These are phyloP conservation scores for Diorhabda carinulata DNA, from an alignment of 1,140 invertebrate species.

Conservation along the genomic window DNA sequence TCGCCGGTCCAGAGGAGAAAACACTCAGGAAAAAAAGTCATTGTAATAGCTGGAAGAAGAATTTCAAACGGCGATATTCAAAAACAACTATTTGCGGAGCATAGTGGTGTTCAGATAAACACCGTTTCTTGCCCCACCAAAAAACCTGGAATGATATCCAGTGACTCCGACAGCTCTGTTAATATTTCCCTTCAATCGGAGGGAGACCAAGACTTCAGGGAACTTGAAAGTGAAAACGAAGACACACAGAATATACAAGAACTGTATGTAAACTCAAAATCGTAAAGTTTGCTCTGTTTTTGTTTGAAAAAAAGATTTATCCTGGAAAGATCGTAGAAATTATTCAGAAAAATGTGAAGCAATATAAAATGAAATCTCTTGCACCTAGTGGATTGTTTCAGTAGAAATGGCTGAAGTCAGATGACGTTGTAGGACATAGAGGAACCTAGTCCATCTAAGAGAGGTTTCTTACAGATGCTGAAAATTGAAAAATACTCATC, in stretches of 20 bases:
- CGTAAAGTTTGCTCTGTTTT: conserved; percentile 14
- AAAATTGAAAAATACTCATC: too few species aligned
- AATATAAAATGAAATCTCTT: too few species aligned
- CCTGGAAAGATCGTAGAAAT: conserved; percentile 13
- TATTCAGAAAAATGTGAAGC: neutral
- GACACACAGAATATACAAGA: neutral
- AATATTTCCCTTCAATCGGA: conserved; percentile 14
- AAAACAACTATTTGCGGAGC: neutral
- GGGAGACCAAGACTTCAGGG: neutral
- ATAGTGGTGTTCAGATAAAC: neutral
- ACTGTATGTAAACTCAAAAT: neutral
- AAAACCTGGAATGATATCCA: neutral
- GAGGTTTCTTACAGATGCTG: too few species aligned
- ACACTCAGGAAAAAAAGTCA: conserved; percentile 10
- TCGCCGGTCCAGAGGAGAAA: neutral
- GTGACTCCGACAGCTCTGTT: conserved; percentile 13
- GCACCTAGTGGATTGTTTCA: too few species aligned
- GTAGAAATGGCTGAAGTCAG: too few species aligned
- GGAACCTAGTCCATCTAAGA: too few species aligned
- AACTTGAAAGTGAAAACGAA: neutral
- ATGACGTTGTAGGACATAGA: too few species aligned
- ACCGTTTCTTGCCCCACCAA: neutral
- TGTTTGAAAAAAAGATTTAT: conserved; percentile 11
- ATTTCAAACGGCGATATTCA: conserved; percentile 6
- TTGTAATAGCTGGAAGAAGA: conserved; percentile 11